Evolutionary conservation across 2,113 vertebrate species (phyloP), one percentile per base, ranked within the genome.

Genomic region (Cebus imitator): DNA sequence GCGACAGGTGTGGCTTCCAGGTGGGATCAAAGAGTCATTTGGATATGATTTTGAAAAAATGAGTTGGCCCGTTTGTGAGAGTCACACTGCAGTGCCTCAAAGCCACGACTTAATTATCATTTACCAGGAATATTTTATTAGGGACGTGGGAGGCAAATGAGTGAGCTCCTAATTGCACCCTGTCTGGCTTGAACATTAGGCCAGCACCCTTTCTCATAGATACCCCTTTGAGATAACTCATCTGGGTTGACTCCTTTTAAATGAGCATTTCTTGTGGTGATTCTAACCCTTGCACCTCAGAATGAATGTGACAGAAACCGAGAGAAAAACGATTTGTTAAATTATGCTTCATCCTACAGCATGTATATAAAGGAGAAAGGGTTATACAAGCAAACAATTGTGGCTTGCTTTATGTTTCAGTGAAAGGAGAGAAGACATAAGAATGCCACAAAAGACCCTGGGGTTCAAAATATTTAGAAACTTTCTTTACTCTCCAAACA

Each of bases 11-110:
- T 91, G 96, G 92, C 52, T 37, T 40, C 35, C 95, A 96, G 96
- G 95, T 97, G 96, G 92, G 94, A 96, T 98, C 98, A 98, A 97
- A 98, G 96, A 55, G 27, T n/a, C 9, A 6, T 68, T 35, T 75
- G 93, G 85, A 82, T 72, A 35, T 32, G 76, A 92, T 76, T 95
- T 83, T 76, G 58, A 92, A 93, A 72, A 43, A 97, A 95, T 0
- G 35, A 88, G 94, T 30, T 73, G 82, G 96, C 84, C 97, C 91
- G 68, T 94, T 97, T 95, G 91, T 80, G 96, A 94, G 96, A 98
- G 94, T 94, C 91, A 89, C 96, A 78, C 45, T 43, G 7, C 9
- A 84, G 93, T 78, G 83, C 98, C 98, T 97, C 76, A 91, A 0
- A 61, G 97, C 87, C 82, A 40, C 27, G 48, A 17, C 68, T 95